phyloP scores from a whole-genome alignment of 2,113 vertebrate species.

The Raja brachyura region DNA sequence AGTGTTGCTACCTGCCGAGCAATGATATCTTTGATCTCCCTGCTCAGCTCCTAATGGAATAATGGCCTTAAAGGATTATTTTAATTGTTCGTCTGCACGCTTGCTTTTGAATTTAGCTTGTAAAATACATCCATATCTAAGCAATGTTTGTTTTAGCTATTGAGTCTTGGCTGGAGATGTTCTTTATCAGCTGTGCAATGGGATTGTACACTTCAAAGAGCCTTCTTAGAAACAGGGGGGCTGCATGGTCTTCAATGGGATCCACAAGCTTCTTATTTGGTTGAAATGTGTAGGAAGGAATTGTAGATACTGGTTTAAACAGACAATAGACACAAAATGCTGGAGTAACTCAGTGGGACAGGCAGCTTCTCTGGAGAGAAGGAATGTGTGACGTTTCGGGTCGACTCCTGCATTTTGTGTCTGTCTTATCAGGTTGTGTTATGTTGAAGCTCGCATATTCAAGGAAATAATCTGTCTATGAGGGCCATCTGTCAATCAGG shows the following conservation, averaged over 20 bases:
- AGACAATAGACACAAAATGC: no score
- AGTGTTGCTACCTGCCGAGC: neutral
- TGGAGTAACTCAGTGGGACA: no score
- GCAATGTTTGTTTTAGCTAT: neutral
- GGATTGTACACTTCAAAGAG: no score
- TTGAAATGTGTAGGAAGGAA: neutral
- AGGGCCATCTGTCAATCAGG: neutral
- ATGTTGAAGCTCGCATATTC: neutral
- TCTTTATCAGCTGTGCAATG: neutral
- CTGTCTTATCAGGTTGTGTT: neutral
- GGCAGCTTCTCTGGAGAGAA: no score
- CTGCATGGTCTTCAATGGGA: no score
- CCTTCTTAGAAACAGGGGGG: no score
- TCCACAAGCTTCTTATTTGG: no score
- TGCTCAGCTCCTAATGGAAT: neutral
- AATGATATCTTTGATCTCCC: slow-evolving; percentile 18
- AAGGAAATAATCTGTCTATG: neutral
- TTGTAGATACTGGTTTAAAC: no score
- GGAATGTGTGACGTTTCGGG: no score
- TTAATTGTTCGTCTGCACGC: neutral
- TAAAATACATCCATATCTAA: slow-evolving; percentile 11
- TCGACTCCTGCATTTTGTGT: no score
- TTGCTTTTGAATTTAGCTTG: neutral
- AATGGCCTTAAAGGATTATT: neutral
- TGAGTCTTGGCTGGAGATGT: neutral